phyloP scores from a whole-genome alignment of 2,888 invertebrate genomes.

The Tuberolachnus salignus region DNA sequence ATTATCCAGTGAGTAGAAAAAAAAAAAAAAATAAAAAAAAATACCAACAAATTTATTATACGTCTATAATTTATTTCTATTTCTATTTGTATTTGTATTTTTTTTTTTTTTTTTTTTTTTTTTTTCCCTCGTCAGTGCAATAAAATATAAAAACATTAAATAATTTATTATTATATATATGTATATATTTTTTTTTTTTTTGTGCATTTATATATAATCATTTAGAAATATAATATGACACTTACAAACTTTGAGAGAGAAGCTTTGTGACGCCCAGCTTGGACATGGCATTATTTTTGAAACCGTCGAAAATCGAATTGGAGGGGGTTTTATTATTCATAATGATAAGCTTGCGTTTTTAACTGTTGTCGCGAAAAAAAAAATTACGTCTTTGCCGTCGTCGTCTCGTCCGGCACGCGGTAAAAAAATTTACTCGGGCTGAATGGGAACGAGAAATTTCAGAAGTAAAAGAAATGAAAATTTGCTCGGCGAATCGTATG shows the following conservation, averaged over 20 bases:
- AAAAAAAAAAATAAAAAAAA: too few species aligned
- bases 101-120: too few species aligned
- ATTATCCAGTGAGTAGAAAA: background rate
- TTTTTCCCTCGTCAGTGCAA: too few species aligned
- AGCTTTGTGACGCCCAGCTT: constrained; percentile 77
- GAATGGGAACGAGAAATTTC: background rate
- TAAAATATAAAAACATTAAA: background rate
- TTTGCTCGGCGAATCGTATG: too few species aligned
- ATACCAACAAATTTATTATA: too few species aligned
- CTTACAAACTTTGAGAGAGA: constrained; percentile 77
- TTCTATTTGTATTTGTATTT: too few species aligned
- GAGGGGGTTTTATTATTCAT: constrained; percentile 61
- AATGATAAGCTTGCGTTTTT: constrained; percentile 23
- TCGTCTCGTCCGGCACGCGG: too few species aligned
- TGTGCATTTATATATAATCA: background rate
- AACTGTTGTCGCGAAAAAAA: background rate
- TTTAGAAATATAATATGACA: constrained; percentile 4
- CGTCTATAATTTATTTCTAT: too few species aligned
- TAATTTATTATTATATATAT: background rate
- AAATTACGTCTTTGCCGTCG: too few species aligned
- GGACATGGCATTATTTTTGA: constrained; percentile 77
- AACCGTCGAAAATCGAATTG: constrained; percentile 73
- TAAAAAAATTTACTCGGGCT: constrained; percentile 14
- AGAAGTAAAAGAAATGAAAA: background rate
- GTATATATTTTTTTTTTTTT: background rate